Evolutionary conservation across 2,113 vertebrate species (phyloP).

Genomic region (Bagarius yarrelli): DNA sequence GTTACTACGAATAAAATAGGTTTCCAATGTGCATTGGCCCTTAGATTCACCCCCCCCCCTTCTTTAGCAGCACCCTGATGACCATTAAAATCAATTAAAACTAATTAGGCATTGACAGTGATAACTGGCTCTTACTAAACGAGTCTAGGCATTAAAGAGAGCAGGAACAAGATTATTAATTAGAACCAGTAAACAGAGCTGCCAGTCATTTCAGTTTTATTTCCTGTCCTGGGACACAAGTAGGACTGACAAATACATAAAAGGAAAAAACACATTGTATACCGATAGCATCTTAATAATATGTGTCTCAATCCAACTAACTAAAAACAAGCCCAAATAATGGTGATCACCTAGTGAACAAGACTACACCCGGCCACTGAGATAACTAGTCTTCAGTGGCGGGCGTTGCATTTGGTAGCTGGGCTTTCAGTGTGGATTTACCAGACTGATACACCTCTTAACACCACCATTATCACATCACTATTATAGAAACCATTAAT

Average conservation of each 20-base stretch:
- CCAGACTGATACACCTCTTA: too few species aligned
- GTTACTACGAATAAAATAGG: too few species aligned
- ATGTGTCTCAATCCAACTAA: neutral
- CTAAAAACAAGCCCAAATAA: too few species aligned
- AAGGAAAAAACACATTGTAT: neutral
- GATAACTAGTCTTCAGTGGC: too few species aligned
- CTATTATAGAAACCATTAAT: too few species aligned
- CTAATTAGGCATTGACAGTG: slow-evolving; percentile 41
- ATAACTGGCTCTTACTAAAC: slow-evolving; percentile 33
- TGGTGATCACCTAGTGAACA: too few species aligned
- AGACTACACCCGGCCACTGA: neutral
- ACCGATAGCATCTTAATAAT: neutral
- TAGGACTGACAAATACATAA: neutral
- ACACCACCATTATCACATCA: too few species aligned
- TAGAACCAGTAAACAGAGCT: slow-evolving; percentile 29
- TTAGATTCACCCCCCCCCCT: too few species aligned
- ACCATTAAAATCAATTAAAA: slow-evolving; percentile 47
- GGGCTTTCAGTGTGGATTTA: too few species aligned
- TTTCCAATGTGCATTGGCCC: too few species aligned
- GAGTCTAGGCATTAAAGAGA: slow-evolving; percentile 26
- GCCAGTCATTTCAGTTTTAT: slow-evolving; percentile 30
- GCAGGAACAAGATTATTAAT: slow-evolving; percentile 31
- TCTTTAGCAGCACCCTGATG: neutral
- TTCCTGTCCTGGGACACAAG: neutral
- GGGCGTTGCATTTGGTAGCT: too few species aligned